Percentiles rank a stretch among this genome's conserved stretches.
Conservation (phyloP, 2,797 vertebrate genomes). For the Melanogrammus aeglefinus region DNA sequence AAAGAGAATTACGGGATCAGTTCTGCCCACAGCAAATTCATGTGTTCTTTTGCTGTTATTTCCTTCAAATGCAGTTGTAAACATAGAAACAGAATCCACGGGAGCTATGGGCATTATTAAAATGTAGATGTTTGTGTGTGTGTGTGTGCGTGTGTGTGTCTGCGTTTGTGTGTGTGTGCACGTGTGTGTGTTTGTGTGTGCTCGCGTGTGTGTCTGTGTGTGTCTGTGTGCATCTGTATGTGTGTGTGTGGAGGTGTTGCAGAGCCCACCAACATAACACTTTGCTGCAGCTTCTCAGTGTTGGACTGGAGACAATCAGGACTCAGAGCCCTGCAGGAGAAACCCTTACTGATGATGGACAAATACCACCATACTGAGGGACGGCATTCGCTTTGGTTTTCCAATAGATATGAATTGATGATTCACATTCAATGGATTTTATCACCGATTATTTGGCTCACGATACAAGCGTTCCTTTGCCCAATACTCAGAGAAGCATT, state of each 20-base stretch:
- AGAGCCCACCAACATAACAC: background rate
- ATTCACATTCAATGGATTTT: background rate
- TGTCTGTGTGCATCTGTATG: background rate
- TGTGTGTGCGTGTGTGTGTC: background rate
- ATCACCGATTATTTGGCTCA: background rate
- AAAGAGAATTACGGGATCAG: background rate
- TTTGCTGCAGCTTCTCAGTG: background rate
- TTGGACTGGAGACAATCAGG: background rate
- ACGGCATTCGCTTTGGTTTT: background rate
- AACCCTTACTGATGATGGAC: background rate
- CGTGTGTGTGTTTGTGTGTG: background rate
- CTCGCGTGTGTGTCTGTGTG: slow-evolving; percentile 1
- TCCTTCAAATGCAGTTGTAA: slow-evolving; percentile 1
- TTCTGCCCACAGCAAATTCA: background rate
- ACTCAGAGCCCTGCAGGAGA: too few species aligned
- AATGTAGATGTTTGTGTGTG: background rate
- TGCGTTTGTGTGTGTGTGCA: too few species aligned
- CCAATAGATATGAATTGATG: background rate
- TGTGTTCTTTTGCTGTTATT: background rate
- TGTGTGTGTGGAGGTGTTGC: background rate
- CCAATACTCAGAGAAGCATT: background rate
- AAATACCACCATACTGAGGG: background rate
- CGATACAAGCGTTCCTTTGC: background rate
- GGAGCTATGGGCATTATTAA: background rate
- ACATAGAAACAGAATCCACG: background rate